phyloP scores from a whole-genome alignment of 2,888 invertebrate species.

The Rhamphomyia laevipes region DNA sequence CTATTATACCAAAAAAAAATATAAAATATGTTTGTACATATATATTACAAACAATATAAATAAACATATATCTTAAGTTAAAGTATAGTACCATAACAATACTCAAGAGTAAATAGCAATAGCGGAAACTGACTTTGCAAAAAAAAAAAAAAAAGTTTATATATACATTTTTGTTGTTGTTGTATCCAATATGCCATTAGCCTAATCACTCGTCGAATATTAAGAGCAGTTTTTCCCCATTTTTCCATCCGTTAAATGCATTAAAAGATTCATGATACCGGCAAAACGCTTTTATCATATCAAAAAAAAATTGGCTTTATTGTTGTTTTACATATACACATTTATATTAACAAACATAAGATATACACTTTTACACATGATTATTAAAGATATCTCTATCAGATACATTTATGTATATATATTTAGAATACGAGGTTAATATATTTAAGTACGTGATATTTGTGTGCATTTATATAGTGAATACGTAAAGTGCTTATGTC shows the following conservation, averaged over 20 bases:
- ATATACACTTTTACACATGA: background rate
- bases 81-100: background rate
- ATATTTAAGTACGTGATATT: too few species aligned
- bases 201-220: slow-evolving; percentile 23
- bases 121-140: background rate
- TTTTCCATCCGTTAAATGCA: slow-evolving; percentile 19
- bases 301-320: slow-evolving; percentile 22
- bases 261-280: slow-evolving; percentile 24
- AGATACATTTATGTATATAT: too few species aligned
- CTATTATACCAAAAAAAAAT: background rate
- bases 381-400: too few species aligned
- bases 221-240: slow-evolving; percentile 17
- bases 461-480: too few species aligned
- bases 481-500: too few species aligned
- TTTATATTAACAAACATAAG: background rate
- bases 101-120: background rate
- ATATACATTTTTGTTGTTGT: slow-evolving; percentile 13
- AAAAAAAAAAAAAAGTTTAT: slow-evolving; percentile 4
- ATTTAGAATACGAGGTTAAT: too few species aligned
- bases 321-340: slow-evolving; percentile 7
- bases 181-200: slow-evolving; percentile 21
- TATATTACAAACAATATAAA: too few species aligned
- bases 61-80: too few species aligned
- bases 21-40: too few species aligned
- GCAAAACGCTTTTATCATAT: slow-evolving; percentile 23